These are phyloP conservation scores for Incurvaria masculella DNA, from an alignment of 2,888 invertebrate species.

Conservation along the genomic window DNA sequence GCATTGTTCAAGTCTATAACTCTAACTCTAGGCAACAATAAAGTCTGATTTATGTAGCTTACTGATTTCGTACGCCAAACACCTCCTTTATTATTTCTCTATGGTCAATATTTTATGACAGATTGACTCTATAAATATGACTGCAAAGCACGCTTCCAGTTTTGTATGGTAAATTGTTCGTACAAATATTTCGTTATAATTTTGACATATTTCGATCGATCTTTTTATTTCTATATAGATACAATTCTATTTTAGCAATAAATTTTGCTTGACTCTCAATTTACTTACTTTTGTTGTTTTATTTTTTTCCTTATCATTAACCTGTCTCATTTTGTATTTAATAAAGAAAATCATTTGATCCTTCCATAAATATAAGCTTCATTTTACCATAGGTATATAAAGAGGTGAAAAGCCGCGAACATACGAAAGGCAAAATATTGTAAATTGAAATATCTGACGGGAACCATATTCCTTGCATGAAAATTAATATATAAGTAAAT, in stretches of 20 bases:
- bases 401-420: no score
- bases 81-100: neutral
- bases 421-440: no score
- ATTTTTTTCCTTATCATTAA: conserved; percentile 24
- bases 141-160: neutral
- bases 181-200: neutral
- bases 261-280: conserved; percentile 48
- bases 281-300: conserved; percentile 28
- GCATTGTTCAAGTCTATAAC: neutral
- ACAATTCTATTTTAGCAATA: conserved; percentile 53
- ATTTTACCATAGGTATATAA: no score
- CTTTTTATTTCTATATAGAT: neutral
- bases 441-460: conserved; percentile 42
- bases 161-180: neutral
- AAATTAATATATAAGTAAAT: neutral
- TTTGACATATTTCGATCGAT: neutral
- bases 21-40: neutral
- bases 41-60: neutral
- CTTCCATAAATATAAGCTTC: no score
- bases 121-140: neutral
- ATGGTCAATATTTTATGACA: neutral
- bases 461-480: conserved; percentile 55
- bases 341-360: neutral
- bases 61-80: neutral
- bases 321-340: neutral